Base-by-base conservation (phyloP, 35 echinoderm and acorn worm species). In the Strongylocentrotus purpuratus region DNA sequence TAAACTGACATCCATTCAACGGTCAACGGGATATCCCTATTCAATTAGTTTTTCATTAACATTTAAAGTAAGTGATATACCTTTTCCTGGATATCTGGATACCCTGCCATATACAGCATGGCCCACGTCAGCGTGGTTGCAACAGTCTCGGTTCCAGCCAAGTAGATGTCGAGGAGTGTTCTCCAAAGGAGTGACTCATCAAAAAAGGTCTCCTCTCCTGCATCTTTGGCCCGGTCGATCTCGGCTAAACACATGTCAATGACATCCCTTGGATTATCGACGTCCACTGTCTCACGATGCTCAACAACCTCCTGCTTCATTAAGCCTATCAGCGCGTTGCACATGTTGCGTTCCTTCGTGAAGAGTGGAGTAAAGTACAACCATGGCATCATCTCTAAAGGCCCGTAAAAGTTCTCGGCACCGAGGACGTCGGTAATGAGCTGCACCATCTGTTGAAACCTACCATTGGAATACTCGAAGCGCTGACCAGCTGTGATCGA, bases 131-230 rank as follows among this genome's bases (percentile, higher is more conserved):
- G 52, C 18, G 95, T 94, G 7, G 95, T 96, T 10, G 95, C 88
- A 35, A 96, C 96, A 1, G 97, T 97, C 58, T 97, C 97, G 32
- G 95, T 96, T 14, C 97, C 97, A 10, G 95, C 97, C 25, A 95
- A 58, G 85, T 96, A 95, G 5, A 97, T 85, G 92, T 97, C 97
- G 48, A 94, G 32, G 14, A 96, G 47, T 32, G 94, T 91, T 47
- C 88, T 78, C 70, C 92, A 78, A 47, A 97, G 87, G 33, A 95
- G 93, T 18, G 86, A 92, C 13, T 95, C 88, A 14, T 95, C 92
- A 32, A 97, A 96, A 18, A 55, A 46, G 12, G 92, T 91, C 41
- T 61, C 33, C 9, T 92, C 94, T 17, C 86, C 93, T 85, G 33
- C 33, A 17, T 58, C 5, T 55, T 94, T 52, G 55, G 90, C 33